Conservation (phyloP, 2,888 invertebrate genomes). For the Archips xylosteana region DNA sequence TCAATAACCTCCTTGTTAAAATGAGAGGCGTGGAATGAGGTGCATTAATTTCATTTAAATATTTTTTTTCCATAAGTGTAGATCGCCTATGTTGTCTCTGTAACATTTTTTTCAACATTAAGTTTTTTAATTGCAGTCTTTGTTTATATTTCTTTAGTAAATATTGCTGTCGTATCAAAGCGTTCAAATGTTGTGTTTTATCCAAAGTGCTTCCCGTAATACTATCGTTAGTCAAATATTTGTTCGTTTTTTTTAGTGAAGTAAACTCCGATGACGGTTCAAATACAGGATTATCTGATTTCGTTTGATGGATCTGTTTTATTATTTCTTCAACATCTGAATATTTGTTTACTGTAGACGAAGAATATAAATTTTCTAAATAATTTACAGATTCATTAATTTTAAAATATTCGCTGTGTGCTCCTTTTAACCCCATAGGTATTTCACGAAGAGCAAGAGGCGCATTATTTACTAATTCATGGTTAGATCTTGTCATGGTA, state of each 20-base stretch:
- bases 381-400: background rate
- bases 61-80: background rate
- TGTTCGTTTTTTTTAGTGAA: background rate
- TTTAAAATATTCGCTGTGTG: background rate
- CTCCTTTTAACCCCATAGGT: background rate
- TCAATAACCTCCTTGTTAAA: background rate
- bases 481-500: background rate
- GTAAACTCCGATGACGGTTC: background rate
- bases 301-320: background rate
- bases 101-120: background rate
- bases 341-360: conserved; percentile 2
- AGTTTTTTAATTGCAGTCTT: background rate
- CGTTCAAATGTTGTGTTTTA: background rate
- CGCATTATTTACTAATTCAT: background rate
- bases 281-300: background rate
- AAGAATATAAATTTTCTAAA: background rate
- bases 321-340: conserved; percentile 10
- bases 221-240: background rate
- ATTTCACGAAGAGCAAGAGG: background rate
- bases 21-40: background rate
- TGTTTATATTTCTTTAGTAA: background rate
- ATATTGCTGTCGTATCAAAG: background rate
- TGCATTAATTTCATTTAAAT: background rate
- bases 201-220: background rate
- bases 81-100: background rate